A percentile compares a stretch with the other conserved stretches of the same genome.
These are phyloP conservation scores for Phania funesta DNA, from an alignment of 2,888 invertebrate genomes.

Conservation along the genomic window DNA sequence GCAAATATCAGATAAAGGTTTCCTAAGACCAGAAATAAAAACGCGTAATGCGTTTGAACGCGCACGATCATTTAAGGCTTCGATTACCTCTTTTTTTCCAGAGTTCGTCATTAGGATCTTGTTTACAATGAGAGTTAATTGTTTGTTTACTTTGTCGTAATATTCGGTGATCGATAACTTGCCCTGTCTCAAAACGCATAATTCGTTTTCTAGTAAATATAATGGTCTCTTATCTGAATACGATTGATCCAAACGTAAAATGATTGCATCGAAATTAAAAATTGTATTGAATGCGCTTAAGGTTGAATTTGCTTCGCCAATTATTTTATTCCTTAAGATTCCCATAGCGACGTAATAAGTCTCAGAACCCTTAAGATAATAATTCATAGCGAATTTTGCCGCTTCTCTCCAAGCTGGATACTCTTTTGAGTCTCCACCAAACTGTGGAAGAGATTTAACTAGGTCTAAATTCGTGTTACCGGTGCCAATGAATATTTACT, in stretches of 20 bases:
- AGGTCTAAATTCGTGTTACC: constrained; percentile 3
- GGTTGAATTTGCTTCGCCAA: constrained; percentile 51
- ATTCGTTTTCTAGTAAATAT: constrained; percentile 61
- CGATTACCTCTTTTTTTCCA: constrained; percentile 41
- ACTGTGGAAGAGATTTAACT: constrained; percentile 10
- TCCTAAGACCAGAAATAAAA: constrained; percentile 39
- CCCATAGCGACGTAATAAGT: constrained; percentile 42
- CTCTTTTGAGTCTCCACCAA: neutral
- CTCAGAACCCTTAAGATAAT: no score
- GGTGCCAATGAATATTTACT: neutral
- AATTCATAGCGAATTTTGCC: constrained; percentile 3
- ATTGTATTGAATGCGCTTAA: constrained; percentile 51
- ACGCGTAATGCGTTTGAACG: constrained; percentile 51
- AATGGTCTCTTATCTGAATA: constrained; percentile 62
- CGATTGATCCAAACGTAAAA: constrained; percentile 56
- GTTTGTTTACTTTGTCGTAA: constrained; percentile 12
- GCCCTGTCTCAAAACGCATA: constrained; percentile 60
- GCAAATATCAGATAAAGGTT: neutral
- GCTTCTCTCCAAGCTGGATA: constrained; percentile 14
- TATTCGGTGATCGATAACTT: neutral
- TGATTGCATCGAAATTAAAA: constrained; percentile 57
- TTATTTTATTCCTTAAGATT: constrained; percentile 44
- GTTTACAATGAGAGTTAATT: constrained; percentile 8
- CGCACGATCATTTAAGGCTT: constrained; percentile 38
- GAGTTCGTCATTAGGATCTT: constrained; percentile 60